phyloP scores from a whole-genome alignment of 2,797 vertebrate species.

The Rousettus madagascariensis region DNA sequence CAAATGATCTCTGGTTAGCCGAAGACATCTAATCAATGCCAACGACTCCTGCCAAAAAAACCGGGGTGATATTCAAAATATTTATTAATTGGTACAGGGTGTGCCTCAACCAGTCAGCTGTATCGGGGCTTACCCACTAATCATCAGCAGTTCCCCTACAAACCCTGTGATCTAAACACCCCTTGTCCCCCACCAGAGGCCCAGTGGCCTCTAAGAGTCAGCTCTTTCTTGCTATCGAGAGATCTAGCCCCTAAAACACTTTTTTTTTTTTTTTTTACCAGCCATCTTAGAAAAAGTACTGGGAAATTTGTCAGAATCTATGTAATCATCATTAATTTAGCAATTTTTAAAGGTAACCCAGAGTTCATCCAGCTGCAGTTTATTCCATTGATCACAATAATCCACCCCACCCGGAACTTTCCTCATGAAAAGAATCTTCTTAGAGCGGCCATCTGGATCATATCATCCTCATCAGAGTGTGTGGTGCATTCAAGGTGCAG shows the following conservation, averaged over 20 bases:
- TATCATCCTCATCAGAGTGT: conserved; percentile 57
- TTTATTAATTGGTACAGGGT: background rate
- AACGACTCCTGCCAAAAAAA: background rate
- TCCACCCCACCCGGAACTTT: conserved; percentile 65
- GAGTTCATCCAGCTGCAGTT: conserved; percentile 72
- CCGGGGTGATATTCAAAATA: conserved; percentile 2
- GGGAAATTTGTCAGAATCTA: conserved; percentile 62
- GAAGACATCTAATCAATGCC: background rate
- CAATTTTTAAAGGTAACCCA: conserved; percentile 71
- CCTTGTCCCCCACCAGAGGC: background rate
- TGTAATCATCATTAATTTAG: conserved; percentile 73
- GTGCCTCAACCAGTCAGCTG: background rate
- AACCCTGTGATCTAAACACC: background rate
- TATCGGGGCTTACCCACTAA: background rate
- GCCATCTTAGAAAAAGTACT: conserved; percentile 52
- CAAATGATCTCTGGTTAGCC: background rate
- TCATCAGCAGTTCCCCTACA: background rate
- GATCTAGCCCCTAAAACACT: background rate
- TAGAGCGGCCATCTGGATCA: conserved; percentile 53
- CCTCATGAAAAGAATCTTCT: conserved; percentile 57
- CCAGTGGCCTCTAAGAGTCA: background rate
- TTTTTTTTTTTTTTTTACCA: background rate
- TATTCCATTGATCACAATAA: conserved; percentile 66
- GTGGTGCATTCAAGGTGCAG: background rate
- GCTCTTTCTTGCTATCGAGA: background rate